phyloP scores from a whole-genome alignment of 2,113 vertebrate genomes.

The Tympanuchus pallidicinctus region DNA sequence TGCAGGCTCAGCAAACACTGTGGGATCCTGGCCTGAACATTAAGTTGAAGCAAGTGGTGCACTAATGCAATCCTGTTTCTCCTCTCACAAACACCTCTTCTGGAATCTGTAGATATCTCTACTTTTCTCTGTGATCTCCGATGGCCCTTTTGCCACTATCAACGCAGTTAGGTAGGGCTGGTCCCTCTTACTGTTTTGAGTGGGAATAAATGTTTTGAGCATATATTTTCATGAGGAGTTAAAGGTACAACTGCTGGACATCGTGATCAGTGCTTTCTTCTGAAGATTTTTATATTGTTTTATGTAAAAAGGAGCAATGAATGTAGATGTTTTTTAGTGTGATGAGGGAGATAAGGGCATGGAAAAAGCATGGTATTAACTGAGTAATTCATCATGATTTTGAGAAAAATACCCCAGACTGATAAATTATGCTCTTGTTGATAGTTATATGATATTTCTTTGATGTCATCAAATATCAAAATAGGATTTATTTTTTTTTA shows the following conservation, averaged over 20 bases:
- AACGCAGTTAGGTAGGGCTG: not conserved
- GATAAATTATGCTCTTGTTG: not conserved
- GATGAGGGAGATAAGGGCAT: not conserved
- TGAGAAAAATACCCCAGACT: not conserved
- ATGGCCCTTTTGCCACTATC: not conserved
- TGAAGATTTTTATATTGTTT: not conserved
- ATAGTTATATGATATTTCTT: not conserved
- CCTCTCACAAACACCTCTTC: not conserved
- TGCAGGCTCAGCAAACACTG: not conserved
- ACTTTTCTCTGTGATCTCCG: not conserved
- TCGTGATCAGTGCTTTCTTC: not conserved
- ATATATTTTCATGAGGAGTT: rapidly evolving
- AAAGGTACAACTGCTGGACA: not conserved
- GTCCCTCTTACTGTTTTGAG: not conserved
- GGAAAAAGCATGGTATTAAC: not conserved
- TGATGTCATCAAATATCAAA: not conserved
- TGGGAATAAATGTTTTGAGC: not conserved
- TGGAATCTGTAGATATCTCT: not conserved
- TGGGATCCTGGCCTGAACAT: not conserved
- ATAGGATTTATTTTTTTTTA: not conserved
- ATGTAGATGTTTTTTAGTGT: not conserved
- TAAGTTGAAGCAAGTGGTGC: not conserved
- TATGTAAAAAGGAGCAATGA: not conserved
- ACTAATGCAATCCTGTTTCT: not conserved
- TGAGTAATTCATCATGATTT: not conserved